phyloP scores from a whole-genome alignment of 2,888 invertebrate genomes.

The Hanleya hanleyi region DNA sequence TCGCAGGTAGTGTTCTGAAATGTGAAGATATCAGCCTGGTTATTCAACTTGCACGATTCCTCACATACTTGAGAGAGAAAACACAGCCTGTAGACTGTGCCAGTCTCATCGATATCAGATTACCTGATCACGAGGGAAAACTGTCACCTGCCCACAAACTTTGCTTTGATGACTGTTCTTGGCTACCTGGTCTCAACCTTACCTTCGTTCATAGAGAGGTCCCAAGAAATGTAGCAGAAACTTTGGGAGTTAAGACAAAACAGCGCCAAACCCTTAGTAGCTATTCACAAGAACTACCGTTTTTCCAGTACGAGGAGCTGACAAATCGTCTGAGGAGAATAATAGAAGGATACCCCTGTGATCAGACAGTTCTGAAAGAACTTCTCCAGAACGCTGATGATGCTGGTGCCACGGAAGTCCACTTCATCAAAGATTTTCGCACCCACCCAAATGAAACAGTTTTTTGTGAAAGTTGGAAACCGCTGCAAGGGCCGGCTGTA shows the following conservation, averaged over 20 bases:
- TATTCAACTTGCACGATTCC: no score
- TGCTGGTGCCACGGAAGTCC: not conserved
- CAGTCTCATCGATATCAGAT: not conserved
- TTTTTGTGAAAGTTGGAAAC: not conserved
- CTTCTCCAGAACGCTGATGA: not conserved
- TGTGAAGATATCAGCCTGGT: no score
- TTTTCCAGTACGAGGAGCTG: not conserved
- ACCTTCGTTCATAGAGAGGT: slow-evolving; percentile 44
- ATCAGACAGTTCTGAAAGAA: not conserved
- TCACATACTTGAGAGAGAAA: no score
- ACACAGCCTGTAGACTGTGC: no score
- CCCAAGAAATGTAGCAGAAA: slow-evolving; percentile 48
- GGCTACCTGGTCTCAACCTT: slow-evolving; percentile 43
- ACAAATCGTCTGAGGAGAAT: not conserved
- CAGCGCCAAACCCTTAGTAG: slow-evolving; percentile 1
- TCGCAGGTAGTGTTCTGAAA: no score
- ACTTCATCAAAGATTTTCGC: not conserved
- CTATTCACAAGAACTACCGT: not conserved
- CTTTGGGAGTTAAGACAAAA: slow-evolving; percentile 47
- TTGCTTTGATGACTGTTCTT: slow-evolving; percentile 56
- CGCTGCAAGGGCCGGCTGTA: slow-evolving; percentile 66
- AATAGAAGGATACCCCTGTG: not conserved
- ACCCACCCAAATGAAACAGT: not conserved
- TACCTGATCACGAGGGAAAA: slow-evolving; percentile 51
- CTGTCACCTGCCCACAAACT: slow-evolving; percentile 41